phyloP scores from a whole-genome alignment of 2,797 vertebrate genomes.

The Ctenochaetus hawaiiensis region DNA sequence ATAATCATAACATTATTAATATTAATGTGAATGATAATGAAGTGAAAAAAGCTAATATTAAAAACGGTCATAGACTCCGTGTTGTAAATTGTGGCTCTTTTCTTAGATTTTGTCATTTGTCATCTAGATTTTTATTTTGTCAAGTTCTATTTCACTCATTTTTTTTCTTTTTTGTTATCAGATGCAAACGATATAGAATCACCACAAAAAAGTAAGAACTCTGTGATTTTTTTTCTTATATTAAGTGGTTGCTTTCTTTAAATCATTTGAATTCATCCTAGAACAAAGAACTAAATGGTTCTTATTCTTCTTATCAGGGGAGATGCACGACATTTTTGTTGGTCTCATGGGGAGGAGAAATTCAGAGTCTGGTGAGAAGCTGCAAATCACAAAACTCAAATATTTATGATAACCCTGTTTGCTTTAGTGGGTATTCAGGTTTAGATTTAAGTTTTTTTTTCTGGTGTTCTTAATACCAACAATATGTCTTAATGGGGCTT shows the following conservation, averaged over 20 bases:
- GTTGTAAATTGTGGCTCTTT: not conserved
- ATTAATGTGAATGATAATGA: not conserved
- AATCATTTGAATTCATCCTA: not conserved
- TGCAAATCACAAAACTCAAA: not conserved
- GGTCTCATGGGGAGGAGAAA: conserved; percentile 96
- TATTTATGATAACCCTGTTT: not conserved
- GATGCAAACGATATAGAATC: conserved; percentile 78
- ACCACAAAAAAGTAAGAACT: conserved; percentile 91
- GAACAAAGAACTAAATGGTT: not conserved
- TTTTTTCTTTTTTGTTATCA: conserved; percentile 50
- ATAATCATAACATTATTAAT: no score
- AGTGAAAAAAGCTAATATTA: rapidly evolving
- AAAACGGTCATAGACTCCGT: not conserved
- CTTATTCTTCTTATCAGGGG: conserved; percentile 81
- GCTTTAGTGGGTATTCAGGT: not conserved
- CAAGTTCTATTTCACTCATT: not conserved
- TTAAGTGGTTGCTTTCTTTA: not conserved
- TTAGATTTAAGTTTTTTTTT: not conserved
- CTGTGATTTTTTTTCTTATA: not conserved
- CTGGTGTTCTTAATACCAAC: not conserved
- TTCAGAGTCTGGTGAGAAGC: conserved; percentile 80
- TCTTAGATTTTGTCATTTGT: not conserved
- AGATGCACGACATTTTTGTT: conserved; percentile 97
- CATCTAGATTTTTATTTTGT: not conserved
- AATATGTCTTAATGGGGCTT: conserved; percentile 13